Evolutionary conservation across 2,113 vertebrate genomes (phyloP).

Genomic region (Cochlearius cochlearius): DNA sequence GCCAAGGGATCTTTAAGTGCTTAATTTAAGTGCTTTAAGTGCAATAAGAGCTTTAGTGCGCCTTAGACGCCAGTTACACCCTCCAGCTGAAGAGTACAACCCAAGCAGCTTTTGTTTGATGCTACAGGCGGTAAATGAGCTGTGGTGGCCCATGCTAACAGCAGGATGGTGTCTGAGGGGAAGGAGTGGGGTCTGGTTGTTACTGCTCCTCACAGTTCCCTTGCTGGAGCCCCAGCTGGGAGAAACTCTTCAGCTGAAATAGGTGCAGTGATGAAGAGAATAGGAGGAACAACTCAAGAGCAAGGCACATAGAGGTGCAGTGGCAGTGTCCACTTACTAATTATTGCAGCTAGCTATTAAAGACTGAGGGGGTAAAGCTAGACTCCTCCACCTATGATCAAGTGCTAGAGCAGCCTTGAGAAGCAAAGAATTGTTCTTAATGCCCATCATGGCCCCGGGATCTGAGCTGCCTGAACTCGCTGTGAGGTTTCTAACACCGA

Average conservation of each 20-base stretch:
- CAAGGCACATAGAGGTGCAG: not conserved
- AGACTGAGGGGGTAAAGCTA: not conserved
- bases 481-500: not conserved
- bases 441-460: not conserved
- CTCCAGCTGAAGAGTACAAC: not conserved
- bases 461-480: not conserved
- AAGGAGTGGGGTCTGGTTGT: not conserved
- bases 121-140: not conserved
- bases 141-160: not conserved
- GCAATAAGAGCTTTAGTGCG: too few relatives aligned
- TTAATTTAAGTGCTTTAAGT: not conserved
- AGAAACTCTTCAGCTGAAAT: not conserved
- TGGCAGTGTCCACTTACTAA: rapidly evolving
- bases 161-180: not conserved
- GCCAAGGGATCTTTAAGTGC: too few relatives aligned
- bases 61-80: not conserved
- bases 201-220: not conserved
- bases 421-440: not conserved
- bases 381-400: not conserved
- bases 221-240: not conserved
- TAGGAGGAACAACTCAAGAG: not conserved
- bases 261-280: not conserved
- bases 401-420: not conserved
- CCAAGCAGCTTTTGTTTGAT: not conserved
- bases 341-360: not conserved